Conservation (phyloP, 2,888 invertebrate genomes). For the Phymatocera aterrima region DNA sequence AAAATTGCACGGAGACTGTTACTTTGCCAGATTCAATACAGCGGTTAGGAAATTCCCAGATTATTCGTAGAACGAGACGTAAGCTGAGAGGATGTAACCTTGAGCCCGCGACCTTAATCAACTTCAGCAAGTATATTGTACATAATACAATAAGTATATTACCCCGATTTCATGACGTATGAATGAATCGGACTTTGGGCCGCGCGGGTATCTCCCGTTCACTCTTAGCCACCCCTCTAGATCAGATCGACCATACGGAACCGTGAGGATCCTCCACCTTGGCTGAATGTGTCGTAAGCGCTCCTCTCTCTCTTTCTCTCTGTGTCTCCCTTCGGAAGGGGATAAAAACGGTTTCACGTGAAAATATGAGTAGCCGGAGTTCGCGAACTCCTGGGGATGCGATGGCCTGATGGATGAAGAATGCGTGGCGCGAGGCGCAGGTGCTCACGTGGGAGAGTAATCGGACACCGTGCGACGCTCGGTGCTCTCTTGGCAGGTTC, state of each 20-base stretch:
- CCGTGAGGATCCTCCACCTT: no score
- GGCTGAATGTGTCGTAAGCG: no score
- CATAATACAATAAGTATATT: no score
- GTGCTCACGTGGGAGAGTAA: slow-evolving; percentile 58
- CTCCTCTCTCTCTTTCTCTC: no score
- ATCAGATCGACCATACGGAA: no score
- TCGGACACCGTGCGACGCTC: slow-evolving; percentile 62
- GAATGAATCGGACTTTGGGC: background rate
- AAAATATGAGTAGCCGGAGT: background rate
- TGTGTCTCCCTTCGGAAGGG: background rate
- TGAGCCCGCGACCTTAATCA: background rate
- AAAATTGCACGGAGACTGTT: background rate
- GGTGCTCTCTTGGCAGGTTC: slow-evolving; percentile 7
- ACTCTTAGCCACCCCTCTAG: no score
- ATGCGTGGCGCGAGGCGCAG: slow-evolving; percentile 59
- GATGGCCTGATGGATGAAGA: slow-evolving; percentile 53
- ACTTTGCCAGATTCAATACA: background rate
- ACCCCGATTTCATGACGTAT: background rate
- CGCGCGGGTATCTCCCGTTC: no score
- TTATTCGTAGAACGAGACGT: background rate
- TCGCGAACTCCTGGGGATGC: slow-evolving; percentile 17
- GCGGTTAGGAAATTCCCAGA: slow-evolving; percentile 13
- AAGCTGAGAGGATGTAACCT: background rate
- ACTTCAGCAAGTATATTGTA: background rate
- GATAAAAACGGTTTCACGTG: background rate